Percentiles rank a stretch among this genome's conserved stretches.
These are phyloP conservation scores for Diphyllodes magnificus DNA, from an alignment of 2,113 vertebrate genomes.

Conservation along the genomic window DNA sequence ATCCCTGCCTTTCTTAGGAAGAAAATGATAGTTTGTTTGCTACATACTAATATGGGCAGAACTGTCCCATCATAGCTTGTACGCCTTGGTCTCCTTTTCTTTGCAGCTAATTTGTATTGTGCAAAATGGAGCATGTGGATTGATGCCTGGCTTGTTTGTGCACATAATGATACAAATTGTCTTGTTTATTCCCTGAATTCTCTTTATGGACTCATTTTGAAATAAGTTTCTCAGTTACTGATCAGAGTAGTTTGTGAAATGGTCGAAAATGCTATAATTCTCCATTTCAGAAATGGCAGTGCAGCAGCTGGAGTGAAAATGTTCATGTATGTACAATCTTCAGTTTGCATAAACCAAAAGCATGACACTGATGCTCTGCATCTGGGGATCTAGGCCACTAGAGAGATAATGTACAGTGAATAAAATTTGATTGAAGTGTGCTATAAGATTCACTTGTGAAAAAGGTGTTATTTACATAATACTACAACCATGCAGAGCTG, in stretches of 20 bases:
- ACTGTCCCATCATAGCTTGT: neutral
- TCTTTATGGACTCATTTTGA: neutral
- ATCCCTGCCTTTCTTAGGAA: neutral
- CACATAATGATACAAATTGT: neutral
- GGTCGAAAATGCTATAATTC: neutral
- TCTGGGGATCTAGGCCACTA: neutral
- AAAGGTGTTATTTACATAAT: neutral
- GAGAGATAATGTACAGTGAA: neutral
- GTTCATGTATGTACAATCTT: rapidly evolving
- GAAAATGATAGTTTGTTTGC: neutral
- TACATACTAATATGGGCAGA: neutral
- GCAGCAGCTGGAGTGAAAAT: neutral
- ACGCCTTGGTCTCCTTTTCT: neutral
- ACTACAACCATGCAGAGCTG: neutral
- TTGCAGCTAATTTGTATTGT: neutral
- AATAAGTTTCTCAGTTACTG: neutral
- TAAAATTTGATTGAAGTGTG: neutral
- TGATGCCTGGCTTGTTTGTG: neutral
- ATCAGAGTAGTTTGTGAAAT: neutral
- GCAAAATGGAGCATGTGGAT: neutral
- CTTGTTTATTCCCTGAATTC: neutral
- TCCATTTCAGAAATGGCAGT: neutral
- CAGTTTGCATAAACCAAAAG: neutral
- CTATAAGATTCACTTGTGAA: neutral
- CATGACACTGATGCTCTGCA: neutral